Evolutionary conservation across 2,797 vertebrate genomes (phyloP), one percentile per base, ranked within the genome.

Genomic region (Sebastes oblongus): DNA sequence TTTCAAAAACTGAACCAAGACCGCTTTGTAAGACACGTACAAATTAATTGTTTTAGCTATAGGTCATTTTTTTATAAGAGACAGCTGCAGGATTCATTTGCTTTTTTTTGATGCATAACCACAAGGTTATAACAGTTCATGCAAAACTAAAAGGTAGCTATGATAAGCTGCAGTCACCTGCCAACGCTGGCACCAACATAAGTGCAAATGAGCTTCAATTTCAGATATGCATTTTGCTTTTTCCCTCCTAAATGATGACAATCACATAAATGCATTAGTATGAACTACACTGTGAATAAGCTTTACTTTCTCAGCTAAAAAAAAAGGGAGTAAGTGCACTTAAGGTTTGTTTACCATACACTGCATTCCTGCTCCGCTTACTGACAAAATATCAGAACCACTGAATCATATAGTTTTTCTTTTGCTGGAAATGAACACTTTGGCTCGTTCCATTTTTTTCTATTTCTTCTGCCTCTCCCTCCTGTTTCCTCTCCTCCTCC

Each of bases 391-490:
- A 59, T 69, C 58, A 62, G 34, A 61, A 34, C 59, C 20, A 32
- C 24, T 80, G 80, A 81, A 64, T 89, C 82, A 69, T 29, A 12
- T 25, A 61, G 18, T 79, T 76, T 85, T 66, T 52, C 16, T 67
- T 79, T 80, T 50, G 8, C 25, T 22, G 55, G 64, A 75, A 83
- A 78, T 75, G 20, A 73, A 59, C 24, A 66, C 54, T 66, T 72
- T 71, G 71, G 54, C 61, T 84, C 2, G 1, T 32, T 6, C 29
- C 7, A 8, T 25, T 55, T 62, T 59, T 55, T 20, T 75, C 52
- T 12, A 29, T 70, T 66, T 32, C 72, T 64, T 5, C 54, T 59
- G 16, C 18, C 8, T 81, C 70, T 39, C 46, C 14, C 27, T 59
- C 1, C 7, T 42, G 36, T 25, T 66, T 66, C 34, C 59, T 54